Percentiles rank a stretch among this genome's conserved stretches.
Conservation (phyloP, 2,113 vertebrate genomes). For the Rhea americana region DNA sequence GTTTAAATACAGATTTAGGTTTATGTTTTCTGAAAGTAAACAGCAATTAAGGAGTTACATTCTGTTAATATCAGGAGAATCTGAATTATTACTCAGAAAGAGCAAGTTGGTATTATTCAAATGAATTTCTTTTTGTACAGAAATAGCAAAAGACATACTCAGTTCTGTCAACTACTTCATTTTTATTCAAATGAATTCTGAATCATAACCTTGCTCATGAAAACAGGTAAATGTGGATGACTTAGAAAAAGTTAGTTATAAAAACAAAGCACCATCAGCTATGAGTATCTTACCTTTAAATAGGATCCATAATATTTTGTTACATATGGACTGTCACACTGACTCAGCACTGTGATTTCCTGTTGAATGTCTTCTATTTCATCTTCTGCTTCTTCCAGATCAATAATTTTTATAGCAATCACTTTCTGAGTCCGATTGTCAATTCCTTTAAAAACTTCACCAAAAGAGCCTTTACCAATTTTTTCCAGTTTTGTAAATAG, state of each 20-base stretch:
- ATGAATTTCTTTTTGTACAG: neutral
- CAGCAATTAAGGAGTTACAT: neutral
- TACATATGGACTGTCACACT: slow-evolving; percentile 97
- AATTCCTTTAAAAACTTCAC: slow-evolving; percentile 98
- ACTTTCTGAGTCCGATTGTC: slow-evolving; percentile 97
- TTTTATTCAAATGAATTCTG: neutral
- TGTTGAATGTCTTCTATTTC: slow-evolving; percentile 99
- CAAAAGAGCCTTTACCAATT: slow-evolving; percentile 97
- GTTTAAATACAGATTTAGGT: neutral
- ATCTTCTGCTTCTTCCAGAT: slow-evolving; percentile 97
- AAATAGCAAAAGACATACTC: neutral
- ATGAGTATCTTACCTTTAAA: slow-evolving; percentile 88
- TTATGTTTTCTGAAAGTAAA: neutral
- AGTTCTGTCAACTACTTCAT: neutral
- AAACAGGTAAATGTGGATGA: neutral
- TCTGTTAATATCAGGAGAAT: neutral
- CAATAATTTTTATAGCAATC: slow-evolving; percentile 98
- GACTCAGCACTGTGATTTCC: slow-evolving; percentile 98
- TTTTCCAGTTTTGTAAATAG: slow-evolving; percentile 95
- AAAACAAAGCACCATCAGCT: neutral
- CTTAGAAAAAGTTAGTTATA: neutral
- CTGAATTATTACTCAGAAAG: neutral
- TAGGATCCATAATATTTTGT: slow-evolving; percentile 98
- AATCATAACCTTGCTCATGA: neutral
- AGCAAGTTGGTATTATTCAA: neutral